A percentile compares a stretch with the other conserved stretches of the same genome.
phyloP scores from a whole-genome alignment of 2,797 vertebrate genomes.

The Oceanodroma leucorhoa region DNA sequence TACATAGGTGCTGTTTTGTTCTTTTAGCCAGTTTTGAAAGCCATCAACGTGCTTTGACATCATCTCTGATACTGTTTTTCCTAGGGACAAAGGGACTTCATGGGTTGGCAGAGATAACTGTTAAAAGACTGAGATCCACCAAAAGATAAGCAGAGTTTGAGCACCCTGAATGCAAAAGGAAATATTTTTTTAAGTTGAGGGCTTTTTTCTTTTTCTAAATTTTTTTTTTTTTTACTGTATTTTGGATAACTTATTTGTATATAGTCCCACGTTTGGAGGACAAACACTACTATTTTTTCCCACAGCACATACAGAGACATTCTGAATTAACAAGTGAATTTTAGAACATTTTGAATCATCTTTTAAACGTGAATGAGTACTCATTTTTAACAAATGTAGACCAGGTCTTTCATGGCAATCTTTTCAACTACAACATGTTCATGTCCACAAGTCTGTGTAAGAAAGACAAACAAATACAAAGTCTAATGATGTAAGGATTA shows the following conservation, averaged over 20 bases:
- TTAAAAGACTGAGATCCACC: background rate
- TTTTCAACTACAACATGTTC: background rate
- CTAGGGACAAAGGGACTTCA: background rate
- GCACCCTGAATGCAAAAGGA: background rate
- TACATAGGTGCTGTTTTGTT: background rate
- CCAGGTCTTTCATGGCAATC: background rate
- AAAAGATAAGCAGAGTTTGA: background rate
- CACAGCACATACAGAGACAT: background rate
- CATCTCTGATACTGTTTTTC: background rate
- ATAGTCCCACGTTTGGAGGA: background rate
- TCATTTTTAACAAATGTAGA: background rate
- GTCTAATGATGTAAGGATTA: background rate
- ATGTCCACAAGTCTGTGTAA: background rate
- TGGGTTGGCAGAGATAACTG: background rate
- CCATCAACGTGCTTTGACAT: background rate
- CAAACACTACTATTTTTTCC: background rate
- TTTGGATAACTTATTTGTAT: background rate
- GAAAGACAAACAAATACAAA: background rate
- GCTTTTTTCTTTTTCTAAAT: background rate
- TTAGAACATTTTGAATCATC: background rate
- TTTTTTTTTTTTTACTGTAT: background rate
- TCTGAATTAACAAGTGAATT: background rate
- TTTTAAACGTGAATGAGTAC: background rate
- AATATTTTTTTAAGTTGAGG: background rate
- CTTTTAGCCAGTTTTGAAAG: background rate